phyloP scores from a whole-genome alignment of 2,113 vertebrate genomes.

The Aspiorhynchus laticeps region DNA sequence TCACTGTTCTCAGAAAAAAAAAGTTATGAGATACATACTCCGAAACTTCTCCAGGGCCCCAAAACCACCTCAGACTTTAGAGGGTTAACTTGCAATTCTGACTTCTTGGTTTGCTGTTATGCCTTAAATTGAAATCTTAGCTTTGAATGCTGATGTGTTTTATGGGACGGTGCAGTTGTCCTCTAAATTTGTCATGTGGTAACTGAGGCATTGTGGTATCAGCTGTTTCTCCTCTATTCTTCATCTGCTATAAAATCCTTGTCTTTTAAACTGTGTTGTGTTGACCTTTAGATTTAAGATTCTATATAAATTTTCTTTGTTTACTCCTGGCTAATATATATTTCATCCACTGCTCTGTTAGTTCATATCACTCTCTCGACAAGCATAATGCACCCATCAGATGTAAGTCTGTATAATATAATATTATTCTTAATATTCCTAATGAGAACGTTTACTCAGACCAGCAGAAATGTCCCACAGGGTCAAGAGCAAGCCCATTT shows the following conservation, averaged over 20 bases:
- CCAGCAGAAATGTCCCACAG: constrained; percentile 38
- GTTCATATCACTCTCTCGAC: constrained; percentile 28
- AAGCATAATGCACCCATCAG: constrained; percentile 35
- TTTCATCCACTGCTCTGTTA: constrained; percentile 8
- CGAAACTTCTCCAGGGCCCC: no score
- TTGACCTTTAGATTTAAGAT: constrained; percentile 4
- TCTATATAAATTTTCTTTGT: neutral
- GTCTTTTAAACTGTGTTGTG: neutral
- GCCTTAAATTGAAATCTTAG: neutral
- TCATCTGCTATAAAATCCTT: constrained; percentile 30
- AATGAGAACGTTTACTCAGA: constrained; percentile 52
- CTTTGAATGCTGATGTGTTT: neutral
- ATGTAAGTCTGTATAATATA: constrained; percentile 52
- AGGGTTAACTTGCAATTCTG: no score
- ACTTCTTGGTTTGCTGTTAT: neutral
- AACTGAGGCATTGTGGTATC: neutral
- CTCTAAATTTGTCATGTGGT: neutral
- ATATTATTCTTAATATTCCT: constrained; percentile 56
- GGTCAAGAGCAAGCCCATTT: constrained; percentile 48
- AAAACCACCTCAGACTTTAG: no score
- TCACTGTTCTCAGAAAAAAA: no score
- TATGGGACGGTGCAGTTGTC: neutral
- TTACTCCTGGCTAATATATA: neutral
- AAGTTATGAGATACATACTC: no score
- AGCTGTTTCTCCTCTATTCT: constrained; percentile 16